Base-by-base conservation (phyloP, 2,888 invertebrate species). In the Merodon equestris region DNA sequence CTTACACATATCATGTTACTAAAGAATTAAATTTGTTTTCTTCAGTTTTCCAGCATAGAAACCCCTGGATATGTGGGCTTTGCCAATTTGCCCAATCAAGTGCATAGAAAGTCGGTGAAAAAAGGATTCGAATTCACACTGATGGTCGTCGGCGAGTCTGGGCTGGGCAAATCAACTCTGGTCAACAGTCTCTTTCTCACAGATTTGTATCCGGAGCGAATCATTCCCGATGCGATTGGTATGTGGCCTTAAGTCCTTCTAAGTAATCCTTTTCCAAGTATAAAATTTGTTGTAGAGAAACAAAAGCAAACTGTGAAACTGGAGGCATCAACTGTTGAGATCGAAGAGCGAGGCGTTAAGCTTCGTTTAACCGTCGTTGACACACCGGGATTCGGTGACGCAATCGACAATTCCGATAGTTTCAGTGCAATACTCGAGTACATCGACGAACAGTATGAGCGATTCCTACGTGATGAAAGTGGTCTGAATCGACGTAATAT, bases 71-170 rank as follows among this genome's bases (percentile, higher is more conserved):
- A 97, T 90, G 94, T 89, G 82, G 89, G 89, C 36, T 89, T 89
- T 67, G 98, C 97, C 57, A 98, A 98, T 90, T 90, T 98, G 42
- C 98, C 98, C 1, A 97, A 98, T 89, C 98, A 98, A 90, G 97
- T 98, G 19, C 97, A 98, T 88, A 91, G 98, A 81, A 98, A 98
- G 89, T 97, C 97, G 0, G 98, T 98, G 61, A 98, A 98, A 89
- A 98, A 97, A 87, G 98, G 98, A 17, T 98, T 98, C 87, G 98
- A 98, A 90, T 98, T 98, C 88, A 98, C 98, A 0, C 90, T 98
- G 10, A 98, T 98, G 98, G 97, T 98, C 64, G 97, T 96, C 9
- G 96, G 97, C 40, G 95, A 96, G 85, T 94, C 94, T 83, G 97
- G 98, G 0, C 90, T 98, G 42, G 98, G 98, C 38, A 98, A 98